Evolutionary conservation across 2,888 invertebrate genomes (phyloP), one percentile per base, ranked within the genome.

Genomic region (Antheraea yamamai): DNA sequence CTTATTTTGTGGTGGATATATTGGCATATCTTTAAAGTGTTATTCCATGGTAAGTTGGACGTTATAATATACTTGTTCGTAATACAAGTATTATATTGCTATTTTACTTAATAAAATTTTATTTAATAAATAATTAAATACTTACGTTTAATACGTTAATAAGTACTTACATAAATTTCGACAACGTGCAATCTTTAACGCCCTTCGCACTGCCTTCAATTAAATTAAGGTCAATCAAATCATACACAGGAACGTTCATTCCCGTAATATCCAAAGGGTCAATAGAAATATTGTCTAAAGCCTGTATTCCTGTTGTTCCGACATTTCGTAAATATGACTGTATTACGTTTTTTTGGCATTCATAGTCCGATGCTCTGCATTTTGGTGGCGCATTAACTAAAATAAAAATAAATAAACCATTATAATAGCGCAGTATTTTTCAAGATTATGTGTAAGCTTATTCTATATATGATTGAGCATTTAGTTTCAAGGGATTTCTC

Each of bases 131-230:
- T n/a, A 7, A 39, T 6, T 39, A 39, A 39, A 7, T 7, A 7
- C 4, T 16, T 52, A 16, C 14, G 14, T 14, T 16, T 58, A 30
- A 30, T 30, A 30, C 30, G 30, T 30, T 30, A 30, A 39, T 39
- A 39, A 39, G 7, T 52, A 81, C 81, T 81, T 74, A 82, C 83
- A 26, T 39, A 76, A 80, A 84, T 58, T 79, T 82, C 71, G 83
- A 80, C 20, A 86, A 73, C 0, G 78, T 35, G 74, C 90, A 90
- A 75, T 84, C 78, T 55, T 81, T 85, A 4, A 84, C 76, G 0
- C 91, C 91, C 72, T 82, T 85, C 4, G 79, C 81, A 0, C 78
- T 76, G 18, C 88, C 91, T 16, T 91, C 85, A 16, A 82, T 26
- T 20, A 90, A 39, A 0, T 82, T 83, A 0, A 88, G 3, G 16